A percentile compares a stretch with the other conserved stretches of the same genome.
Conservation (phyloP, 2,113 vertebrate genomes). For the Stegostoma tigrinum region DNA sequence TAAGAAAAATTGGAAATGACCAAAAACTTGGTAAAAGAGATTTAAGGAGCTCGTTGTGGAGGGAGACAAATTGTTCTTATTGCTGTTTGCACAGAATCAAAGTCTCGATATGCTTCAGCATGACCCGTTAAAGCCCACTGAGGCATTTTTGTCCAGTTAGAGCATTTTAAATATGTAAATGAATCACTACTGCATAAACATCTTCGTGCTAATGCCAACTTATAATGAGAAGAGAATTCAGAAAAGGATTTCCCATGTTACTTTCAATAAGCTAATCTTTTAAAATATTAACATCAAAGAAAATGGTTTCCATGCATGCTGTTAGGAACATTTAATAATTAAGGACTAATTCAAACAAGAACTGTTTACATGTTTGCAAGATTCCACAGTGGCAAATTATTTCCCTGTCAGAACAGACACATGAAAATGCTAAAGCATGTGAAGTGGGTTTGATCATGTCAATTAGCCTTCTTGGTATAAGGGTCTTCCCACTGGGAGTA, state of each 20-base stretch:
- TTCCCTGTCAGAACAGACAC: not conserved
- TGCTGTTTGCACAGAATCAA: not conserved
- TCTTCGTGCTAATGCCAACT: not conserved
- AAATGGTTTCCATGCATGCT: not conserved
- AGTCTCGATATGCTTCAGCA: no score
- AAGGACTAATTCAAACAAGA: slow-evolving; percentile 1
- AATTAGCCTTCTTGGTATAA: not conserved
- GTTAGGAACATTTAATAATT: slow-evolving; percentile 9
- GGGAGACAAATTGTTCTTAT: no score
- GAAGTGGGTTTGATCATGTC: no score
- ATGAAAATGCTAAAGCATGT: not conserved
- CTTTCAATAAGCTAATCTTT: not conserved
- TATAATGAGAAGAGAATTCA: not conserved
- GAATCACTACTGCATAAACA: not conserved
- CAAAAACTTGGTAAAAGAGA: not conserved
- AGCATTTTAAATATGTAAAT: not conserved
- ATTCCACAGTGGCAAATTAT: not conserved
- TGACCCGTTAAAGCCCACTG: not conserved
- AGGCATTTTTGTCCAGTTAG: not conserved
- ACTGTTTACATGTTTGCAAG: not conserved
- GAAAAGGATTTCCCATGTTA: not conserved
- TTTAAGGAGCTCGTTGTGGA: not conserved
- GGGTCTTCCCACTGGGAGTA: not conserved
- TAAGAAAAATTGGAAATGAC: not conserved
- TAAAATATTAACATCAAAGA: slow-evolving; percentile 12